phyloP scores from a whole-genome alignment of 2,888 invertebrate genomes.

The Quadroppia sp. region DNA sequence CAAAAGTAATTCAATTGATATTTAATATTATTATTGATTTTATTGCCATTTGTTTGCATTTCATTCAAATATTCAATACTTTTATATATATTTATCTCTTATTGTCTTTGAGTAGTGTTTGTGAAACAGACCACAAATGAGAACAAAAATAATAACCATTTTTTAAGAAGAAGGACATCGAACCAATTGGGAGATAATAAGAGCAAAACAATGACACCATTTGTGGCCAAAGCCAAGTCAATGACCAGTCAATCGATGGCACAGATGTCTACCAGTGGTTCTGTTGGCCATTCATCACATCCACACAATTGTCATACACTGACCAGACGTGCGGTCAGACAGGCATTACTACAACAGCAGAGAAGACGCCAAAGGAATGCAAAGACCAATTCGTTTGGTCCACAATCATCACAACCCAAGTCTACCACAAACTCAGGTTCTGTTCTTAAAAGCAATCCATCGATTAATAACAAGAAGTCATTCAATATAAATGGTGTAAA shows the following conservation, averaged over 20 bases:
- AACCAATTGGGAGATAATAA: not conserved
- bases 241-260: no score
- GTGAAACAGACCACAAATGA: not conserved
- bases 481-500: no score
- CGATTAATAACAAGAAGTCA: no score
- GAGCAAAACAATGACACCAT: not conserved
- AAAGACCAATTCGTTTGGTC: not conserved
- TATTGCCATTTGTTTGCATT: no score
- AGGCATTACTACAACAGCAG: conserved; percentile 70
- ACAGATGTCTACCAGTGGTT: not conserved
- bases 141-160: not conserved
- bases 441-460: no score
- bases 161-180: not conserved
- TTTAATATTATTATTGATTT: no score
- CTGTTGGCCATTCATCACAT: not conserved
- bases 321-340: conserved; percentile 68
- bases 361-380: conserved; percentile 76
- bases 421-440: no score
- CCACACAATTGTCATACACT: conserved; percentile 48
- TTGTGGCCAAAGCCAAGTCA: no score
- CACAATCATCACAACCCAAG: not conserved
- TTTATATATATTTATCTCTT: not conserved
- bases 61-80: not conserved
- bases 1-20: no score
- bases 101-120: not conserved